Evolutionary conservation across 1,140 invertebrate species (phyloP), one percentile per base, ranked within the genome.

Genomic region (Dolichoris vasculosae): DNA sequence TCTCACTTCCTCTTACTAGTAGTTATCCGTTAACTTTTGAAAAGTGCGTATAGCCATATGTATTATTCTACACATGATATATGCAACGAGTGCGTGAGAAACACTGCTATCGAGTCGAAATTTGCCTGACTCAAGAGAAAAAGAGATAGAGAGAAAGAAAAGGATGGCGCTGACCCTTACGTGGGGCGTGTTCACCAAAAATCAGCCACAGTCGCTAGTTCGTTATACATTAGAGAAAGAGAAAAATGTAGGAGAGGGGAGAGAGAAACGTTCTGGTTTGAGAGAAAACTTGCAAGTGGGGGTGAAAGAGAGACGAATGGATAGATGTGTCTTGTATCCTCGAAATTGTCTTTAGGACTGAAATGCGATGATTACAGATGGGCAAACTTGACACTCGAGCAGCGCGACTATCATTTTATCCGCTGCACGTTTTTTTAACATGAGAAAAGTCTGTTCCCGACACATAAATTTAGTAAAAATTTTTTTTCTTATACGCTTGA

Each of bases 351-450:
- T 85, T 82, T 82, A 17, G 78, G 71, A 40, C 84, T 82, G 84
- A 82, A 86, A 86, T 82, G 82, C 80, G 84, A 86, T 82, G 84
- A 86, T 86, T 86, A 86, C 84, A 82, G 84, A 86, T 86, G 84
- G 84, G 30, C 73, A 73, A 86, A 86, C 73, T 78, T 46, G 84
- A 86, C 84, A 82, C 84, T 78, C 46, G 75, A 84, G 32, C 38
- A 8, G 38, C 8, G 69, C 69, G 40, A 83, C 55, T 2, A 17
- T 3, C 73, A 48, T 84, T 84, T 83, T 83, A 67, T 38, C 73
- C 55, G 17, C 40, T n/a, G 38, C 51, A 32, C 30, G 38, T 40
- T 20, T 43, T 82, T 48, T 35, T 55, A 30, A 63, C 40, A 63
- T 48, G 59, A 80, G 73, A 83, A 83, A 83, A 83, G 40, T 83